phyloP scores from a whole-genome alignment of 2,113 vertebrate genomes.

The Lampris megalopsis region DNA sequence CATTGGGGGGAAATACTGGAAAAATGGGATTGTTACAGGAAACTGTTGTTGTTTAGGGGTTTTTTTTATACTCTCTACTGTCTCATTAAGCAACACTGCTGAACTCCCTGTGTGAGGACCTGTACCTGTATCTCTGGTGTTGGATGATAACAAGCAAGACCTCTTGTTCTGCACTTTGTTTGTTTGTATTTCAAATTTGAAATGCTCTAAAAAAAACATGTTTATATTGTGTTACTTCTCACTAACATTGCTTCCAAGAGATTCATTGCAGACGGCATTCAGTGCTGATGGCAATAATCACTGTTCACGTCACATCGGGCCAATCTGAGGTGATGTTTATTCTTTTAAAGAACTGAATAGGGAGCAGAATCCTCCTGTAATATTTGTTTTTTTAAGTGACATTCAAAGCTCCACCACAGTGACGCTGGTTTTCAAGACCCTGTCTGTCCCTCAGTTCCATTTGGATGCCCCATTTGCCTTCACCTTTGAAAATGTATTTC shows the following conservation, averaged over 20 bases:
- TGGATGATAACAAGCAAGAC: too few relatives aligned
- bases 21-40: too few relatives aligned
- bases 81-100: too few relatives aligned
- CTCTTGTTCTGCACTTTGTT: too few relatives aligned
- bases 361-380: conserved; percentile 29
- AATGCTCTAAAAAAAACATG: too few relatives aligned
- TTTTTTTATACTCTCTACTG: too few relatives aligned
- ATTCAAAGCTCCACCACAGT: conserved; percentile 22
- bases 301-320: conserved; percentile 28
- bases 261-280: background rate
- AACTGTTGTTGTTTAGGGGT: too few relatives aligned
- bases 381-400: conserved; percentile 32
- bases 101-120: too few relatives aligned
- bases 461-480: conserved; percentile 31
- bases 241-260: background rate
- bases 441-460: conserved; percentile 22
- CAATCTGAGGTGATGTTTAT: conserved; percentile 40
- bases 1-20: too few relatives aligned
- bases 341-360: conserved; percentile 36
- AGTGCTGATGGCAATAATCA: conserved; percentile 21
- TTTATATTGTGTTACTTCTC: too few relatives aligned
- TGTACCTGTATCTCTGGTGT: too few relatives aligned
- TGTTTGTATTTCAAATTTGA: too few relatives aligned
- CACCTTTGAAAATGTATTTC: conserved; percentile 39
- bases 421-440: conserved; percentile 28